Base-by-base conservation (phyloP, 1,140 invertebrate genomes). In the Psilanteris sp. region DNA sequence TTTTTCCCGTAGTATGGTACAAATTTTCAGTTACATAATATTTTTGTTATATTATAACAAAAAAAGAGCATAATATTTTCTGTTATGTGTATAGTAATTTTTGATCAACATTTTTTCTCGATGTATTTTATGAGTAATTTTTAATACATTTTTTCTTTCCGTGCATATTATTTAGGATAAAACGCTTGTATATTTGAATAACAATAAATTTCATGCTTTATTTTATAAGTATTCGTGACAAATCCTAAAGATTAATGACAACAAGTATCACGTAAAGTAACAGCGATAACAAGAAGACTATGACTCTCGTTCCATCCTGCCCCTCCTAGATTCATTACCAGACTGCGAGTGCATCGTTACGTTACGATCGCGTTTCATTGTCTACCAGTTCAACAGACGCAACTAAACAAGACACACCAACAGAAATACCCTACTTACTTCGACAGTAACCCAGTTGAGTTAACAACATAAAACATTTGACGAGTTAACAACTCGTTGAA, bases 301-400 rank as follows among this genome's bases (percentile, higher is more conserved):
- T 29, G 7, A 16, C 15, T 46, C 9, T 18, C 52, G 32, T 39
- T 37, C 62, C 83, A 86, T 86, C 85, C 85, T 87, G 85, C 83
- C 83, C 83, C 83, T 87, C 84, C 84, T 80, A 83, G 75, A 27
- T 81, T 85, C 83, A 82, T 87, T 87, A 85, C 66, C 73, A 80
- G 80, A 85, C 82, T 83, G 83, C 85, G 81, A 84, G 81, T 48
- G 62, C 70, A 79, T 83, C 81, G 79, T 85, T 84, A 81, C 80
- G 79, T 85, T 79, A 79, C 39, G 41, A 48, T 52, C 64, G 29
- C 41, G 41, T 9, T 54, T 70, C 44, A 59, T 75, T 74, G 54
- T 32, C 37, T 50, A 31, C 27, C 43, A 59, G 39, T 34, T 41
- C 11, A 14, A 10, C 29, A 37, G 67, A 71, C 46, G 32, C 22